Percentiles rank a stretch among this genome's conserved stretches.
These are phyloP conservation scores for Bimastos eiseni DNA, from an alignment of 2,888 invertebrate species.

Conservation along the genomic window DNA sequence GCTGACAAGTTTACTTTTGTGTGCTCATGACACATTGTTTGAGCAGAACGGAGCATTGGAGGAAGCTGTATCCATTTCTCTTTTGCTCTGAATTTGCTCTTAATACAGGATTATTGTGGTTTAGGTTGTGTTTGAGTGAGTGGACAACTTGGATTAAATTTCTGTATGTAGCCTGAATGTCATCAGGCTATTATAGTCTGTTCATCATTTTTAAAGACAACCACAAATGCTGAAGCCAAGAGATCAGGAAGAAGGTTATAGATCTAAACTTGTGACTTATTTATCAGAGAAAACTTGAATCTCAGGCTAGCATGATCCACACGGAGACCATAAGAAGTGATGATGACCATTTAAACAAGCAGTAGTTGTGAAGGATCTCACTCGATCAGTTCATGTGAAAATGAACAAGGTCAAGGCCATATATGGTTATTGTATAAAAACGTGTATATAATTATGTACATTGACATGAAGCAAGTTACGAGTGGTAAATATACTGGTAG, in stretches of 20 bases:
- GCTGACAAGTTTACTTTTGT: conserved; percentile 10
- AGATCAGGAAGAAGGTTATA: not conserved
- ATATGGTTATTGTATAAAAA: too few relatives aligned
- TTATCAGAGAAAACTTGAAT: too few relatives aligned
- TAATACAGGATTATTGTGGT: not conserved
- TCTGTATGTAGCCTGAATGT: not conserved
- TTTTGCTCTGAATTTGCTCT: not conserved
- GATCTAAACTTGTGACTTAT: not conserved
- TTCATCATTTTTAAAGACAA: not conserved
- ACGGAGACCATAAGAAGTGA: too few relatives aligned
- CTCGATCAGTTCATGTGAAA: too few relatives aligned
- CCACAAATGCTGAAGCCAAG: not conserved
- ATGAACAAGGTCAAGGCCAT: too few relatives aligned
- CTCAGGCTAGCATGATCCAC: too few relatives aligned
- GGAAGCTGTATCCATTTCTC: not conserved
- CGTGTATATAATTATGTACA: too few relatives aligned
- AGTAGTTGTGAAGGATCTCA: too few relatives aligned
- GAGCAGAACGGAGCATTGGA: not conserved
- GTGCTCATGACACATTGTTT: not conserved
- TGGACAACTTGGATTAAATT: not conserved
- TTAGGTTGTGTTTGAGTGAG: not conserved
- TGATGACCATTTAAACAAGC: too few relatives aligned
- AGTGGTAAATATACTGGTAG: too few relatives aligned
- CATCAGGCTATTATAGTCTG: not conserved
- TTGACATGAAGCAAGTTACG: too few relatives aligned